phyloP scores from a whole-genome alignment of 2,888 invertebrate species.

The Masnerella sp. region DNA sequence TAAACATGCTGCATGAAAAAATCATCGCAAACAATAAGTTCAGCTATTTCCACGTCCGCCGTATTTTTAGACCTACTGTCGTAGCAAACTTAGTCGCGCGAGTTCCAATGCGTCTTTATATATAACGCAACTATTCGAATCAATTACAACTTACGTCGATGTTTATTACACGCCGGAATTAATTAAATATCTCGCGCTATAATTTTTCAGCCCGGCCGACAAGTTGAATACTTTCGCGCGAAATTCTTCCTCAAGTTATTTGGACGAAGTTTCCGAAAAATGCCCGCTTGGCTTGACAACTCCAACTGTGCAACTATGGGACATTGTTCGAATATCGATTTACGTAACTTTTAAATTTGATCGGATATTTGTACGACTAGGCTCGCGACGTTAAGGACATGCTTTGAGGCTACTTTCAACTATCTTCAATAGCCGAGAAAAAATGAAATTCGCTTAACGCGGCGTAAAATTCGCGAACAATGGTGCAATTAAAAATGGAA shows the following conservation, averaged over 20 bases:
- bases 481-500: too few relatives aligned
- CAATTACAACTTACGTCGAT: slow-evolving; percentile 44
- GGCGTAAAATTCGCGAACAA: too few relatives aligned
- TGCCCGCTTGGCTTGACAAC: slow-evolving; percentile 38
- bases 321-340: slow-evolving; percentile 42
- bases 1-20: slow-evolving; percentile 18
- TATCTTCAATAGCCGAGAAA: too few relatives aligned
- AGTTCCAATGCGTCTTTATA: background rate
- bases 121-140: slow-evolving; percentile 38
- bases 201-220: slow-evolving; percentile 32
- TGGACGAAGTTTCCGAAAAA: slow-evolving; percentile 30
- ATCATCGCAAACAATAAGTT: slow-evolving; percentile 26
- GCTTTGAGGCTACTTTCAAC: too few relatives aligned
- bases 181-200: slow-evolving; percentile 40
- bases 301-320: slow-evolving; percentile 31
- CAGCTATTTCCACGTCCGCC: background rate
- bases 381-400: too few relatives aligned
- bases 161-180: slow-evolving; percentile 44
- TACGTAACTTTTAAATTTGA: slow-evolving; percentile 34
- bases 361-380: slow-evolving; percentile 31
- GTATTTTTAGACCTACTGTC: background rate
- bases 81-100: background rate
- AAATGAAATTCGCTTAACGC: too few relatives aligned
- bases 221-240: slow-evolving; percentile 10
- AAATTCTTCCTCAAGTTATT: slow-evolving; percentile 41